These are phyloP conservation scores for Catocala nupta DNA, from an alignment of 2,888 invertebrate species.

Conservation along the genomic window DNA sequence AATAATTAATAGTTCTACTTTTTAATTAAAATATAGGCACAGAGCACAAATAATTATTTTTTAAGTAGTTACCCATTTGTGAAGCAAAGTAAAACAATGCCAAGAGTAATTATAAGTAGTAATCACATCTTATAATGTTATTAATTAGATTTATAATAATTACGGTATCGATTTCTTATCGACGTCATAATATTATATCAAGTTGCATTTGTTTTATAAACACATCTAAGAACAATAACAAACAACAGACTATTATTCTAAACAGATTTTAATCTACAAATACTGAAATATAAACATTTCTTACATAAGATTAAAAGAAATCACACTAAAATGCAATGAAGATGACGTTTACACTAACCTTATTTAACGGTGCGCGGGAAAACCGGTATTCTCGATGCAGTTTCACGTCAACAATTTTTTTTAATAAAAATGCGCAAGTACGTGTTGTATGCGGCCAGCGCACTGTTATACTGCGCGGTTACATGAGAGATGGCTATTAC, in stretches of 20 bases:
- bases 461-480: conserved; percentile 47
- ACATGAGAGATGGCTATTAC: conserved; percentile 43
- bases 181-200: background rate
- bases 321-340: conserved; percentile 2
- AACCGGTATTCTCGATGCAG: conserved; percentile 49
- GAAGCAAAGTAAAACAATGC: background rate
- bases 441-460: conserved; percentile 50
- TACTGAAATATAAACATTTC: background rate
- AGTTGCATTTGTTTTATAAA: background rate
- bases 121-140: background rate
- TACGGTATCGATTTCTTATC: background rate
- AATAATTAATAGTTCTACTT: background rate
- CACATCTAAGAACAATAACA: background rate
- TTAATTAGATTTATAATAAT: background rate
- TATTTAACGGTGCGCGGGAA: conserved; percentile 38
- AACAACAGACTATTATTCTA: conserved; percentile 5
- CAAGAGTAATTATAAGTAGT: background rate
- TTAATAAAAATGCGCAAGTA: conserved; percentile 35
- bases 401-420: conserved; percentile 43
- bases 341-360: conserved; percentile 24
- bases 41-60: too few species aligned
- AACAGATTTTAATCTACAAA: background rate
- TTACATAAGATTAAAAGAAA: conserved; percentile 14
- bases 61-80: background rate
- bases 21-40: background rate